These are phyloP conservation scores for Lacanobia wlatinum DNA, from an alignment of 2,888 invertebrate genomes.

Conservation along the genomic window DNA sequence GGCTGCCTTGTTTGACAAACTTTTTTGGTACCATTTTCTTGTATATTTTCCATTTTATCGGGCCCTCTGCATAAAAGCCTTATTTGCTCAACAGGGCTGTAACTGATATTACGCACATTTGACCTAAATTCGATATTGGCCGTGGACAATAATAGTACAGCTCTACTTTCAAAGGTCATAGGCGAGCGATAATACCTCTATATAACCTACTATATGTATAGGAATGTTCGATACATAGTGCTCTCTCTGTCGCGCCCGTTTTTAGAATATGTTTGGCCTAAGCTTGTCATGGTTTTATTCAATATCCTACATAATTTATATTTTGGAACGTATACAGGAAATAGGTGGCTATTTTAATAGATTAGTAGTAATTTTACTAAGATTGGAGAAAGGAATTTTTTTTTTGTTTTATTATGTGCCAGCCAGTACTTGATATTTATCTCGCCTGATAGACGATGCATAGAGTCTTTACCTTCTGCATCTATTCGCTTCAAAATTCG, in stretches of 20 bases:
- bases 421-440: not conserved
- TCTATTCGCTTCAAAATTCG: too few species aligned
- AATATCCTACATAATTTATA: not conserved
- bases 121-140: conserved; percentile 45
- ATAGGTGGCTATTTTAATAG: not conserved
- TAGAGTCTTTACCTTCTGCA: too few species aligned
- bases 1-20: not conserved
- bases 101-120: conserved; percentile 46
- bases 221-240: conserved; percentile 10
- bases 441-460: not conserved
- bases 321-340: not conserved
- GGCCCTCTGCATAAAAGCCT: not conserved
- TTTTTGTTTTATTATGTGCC: not conserved
- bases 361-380: not conserved
- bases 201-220: conserved; percentile 8
- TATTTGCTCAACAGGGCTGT: conserved; percentile 14
- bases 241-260: not conserved
- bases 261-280: conserved; percentile 12
- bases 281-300: conserved; percentile 1
- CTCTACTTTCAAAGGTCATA: conserved; percentile 50
- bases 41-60: not conserved
- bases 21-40: not conserved
- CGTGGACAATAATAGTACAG: conserved; percentile 41
- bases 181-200: conserved; percentile 25
- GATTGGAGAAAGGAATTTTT: not conserved